A percentile compares a stretch with the other conserved stretches of the same genome.
These are phyloP conservation scores for Alces alces DNA, from an alignment of 2,113 vertebrate genomes.

Conservation along the genomic window DNA sequence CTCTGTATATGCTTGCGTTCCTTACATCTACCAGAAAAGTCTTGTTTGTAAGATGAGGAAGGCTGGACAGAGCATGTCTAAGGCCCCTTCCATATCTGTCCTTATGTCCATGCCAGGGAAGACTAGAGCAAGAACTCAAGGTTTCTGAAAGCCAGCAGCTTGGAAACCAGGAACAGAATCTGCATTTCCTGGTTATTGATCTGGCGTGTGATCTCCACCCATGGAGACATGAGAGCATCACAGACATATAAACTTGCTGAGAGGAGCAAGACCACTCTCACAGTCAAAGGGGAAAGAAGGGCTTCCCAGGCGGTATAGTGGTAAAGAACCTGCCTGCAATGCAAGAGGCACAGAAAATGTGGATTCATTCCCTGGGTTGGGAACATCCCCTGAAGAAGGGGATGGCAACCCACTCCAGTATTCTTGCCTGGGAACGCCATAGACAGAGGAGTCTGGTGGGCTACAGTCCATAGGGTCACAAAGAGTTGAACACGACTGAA, in stretches of 20 bases:
- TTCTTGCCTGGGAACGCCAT: not conserved
- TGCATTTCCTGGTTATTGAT: not conserved
- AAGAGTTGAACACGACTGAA: not conserved
- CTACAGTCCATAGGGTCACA: not conserved
- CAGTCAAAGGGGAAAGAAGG: not conserved
- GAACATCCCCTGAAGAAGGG: not conserved
- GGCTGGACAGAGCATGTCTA: not conserved
- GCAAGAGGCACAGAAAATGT: not conserved
- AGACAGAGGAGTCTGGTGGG: not conserved
- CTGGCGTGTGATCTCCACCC: not conserved
- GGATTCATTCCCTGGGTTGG: not conserved
- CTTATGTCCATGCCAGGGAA: not conserved
- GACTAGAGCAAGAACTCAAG: not conserved
- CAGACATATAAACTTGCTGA: not conserved
- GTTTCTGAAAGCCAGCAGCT: not conserved
- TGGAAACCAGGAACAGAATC: not conserved
- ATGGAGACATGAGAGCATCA: not conserved
- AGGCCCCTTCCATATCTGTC: not conserved
- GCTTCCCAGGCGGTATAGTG: not conserved
- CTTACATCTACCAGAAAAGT: not conserved
- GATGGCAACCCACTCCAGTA: not conserved
- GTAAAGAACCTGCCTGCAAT: not conserved
- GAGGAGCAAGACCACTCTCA: fast-evolving
- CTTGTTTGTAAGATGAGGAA: not conserved
- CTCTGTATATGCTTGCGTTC: not conserved